A percentile compares a stretch with the other conserved stretches of the same genome.
Evolutionary conservation across 2,113 vertebrate genomes (phyloP).

Genomic region (Hystrix brachyura): DNA sequence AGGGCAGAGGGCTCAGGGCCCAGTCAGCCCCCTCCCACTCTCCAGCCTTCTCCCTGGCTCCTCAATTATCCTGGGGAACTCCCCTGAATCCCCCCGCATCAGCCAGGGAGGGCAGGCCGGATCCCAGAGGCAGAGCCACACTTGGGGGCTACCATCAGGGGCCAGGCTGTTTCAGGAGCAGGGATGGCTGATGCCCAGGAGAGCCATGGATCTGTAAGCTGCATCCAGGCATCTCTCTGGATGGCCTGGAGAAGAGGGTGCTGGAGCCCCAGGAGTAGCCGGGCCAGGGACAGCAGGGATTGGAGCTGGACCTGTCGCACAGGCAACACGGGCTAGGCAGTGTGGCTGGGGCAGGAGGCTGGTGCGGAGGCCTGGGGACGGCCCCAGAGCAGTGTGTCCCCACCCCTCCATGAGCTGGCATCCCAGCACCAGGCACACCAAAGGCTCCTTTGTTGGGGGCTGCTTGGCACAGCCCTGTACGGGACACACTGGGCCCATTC

Average conservation of each 20-base stretch:
- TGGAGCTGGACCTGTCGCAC: neutral
- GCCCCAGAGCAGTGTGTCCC: neutral
- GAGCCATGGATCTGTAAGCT: accelerated
- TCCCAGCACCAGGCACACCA: constrained; percentile 88
- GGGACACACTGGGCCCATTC: constrained; percentile 89
- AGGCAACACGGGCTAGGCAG: neutral
- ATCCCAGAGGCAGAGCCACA: neutral
- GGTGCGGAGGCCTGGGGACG: neutral
- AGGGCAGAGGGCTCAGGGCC: neutral
- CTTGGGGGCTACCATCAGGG: neutral
- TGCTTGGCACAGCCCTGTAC: constrained; percentile 85
- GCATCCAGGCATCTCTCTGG: neutral
- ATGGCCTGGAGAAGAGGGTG: neutral
- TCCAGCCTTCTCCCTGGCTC: neutral
- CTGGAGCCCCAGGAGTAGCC: neutral
- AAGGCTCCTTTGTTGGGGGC: constrained; percentile 91
- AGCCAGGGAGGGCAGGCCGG: neutral
- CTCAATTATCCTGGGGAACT: neutral
- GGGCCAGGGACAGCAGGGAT: neutral
- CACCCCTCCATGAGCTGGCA: constrained; percentile 84
- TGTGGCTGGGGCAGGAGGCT: constrained; percentile 3
- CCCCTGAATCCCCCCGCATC: neutral
- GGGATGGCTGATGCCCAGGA: neutral
- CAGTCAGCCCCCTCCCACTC: accelerated
- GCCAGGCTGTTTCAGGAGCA: neutral